Percentiles rank a stretch among this genome's conserved stretches.
These are phyloP conservation scores for Gibbula magus DNA, from an alignment of 2,888 invertebrate genomes.

Conservation along the genomic window DNA sequence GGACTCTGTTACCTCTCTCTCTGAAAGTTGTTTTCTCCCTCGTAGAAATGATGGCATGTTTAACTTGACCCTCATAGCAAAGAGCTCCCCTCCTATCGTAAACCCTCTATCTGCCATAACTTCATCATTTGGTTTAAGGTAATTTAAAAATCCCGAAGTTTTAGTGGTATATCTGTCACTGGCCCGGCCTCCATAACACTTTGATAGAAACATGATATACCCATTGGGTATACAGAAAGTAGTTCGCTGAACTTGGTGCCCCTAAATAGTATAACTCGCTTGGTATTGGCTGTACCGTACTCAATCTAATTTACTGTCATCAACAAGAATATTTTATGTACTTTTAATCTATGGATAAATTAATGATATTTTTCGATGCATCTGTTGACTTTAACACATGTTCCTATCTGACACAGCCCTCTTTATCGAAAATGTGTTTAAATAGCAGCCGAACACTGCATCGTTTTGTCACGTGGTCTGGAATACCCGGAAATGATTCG, in stretches of 20 bases:
- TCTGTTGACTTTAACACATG: too few species aligned
- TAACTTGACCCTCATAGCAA: conserved; percentile 17
- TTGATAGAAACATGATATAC: conserved; percentile 31
- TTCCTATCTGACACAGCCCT: too few species aligned
- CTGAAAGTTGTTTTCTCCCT: conserved; percentile 25
- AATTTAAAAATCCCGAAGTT: conserved; percentile 28
- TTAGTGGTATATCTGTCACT: conserved; percentile 34
- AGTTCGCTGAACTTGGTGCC: conserved; percentile 23
- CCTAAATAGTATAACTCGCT: conserved; percentile 29
- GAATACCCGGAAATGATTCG: too few species aligned
- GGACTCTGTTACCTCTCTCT: conserved; percentile 19
- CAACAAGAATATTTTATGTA: too few species aligned
- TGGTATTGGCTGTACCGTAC: conserved; percentile 29
- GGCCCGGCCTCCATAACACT: conserved; percentile 26
- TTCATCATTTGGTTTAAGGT: conserved; percentile 25
- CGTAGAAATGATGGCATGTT: conserved; percentile 36
- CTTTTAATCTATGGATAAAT: too few species aligned
- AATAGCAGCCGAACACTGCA: too few species aligned
- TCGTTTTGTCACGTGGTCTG: too few species aligned
- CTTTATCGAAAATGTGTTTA: too few species aligned
- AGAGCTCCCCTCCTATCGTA: conserved; percentile 19
- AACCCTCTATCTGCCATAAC: conserved; percentile 13
- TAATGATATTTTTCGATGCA: too few species aligned
- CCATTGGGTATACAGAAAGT: conserved; percentile 30
- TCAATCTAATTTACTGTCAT: too few species aligned